These are phyloP conservation scores for Ommatoiulus sabulosus DNA, from an alignment of 2,888 invertebrate species.

Conservation along the genomic window DNA sequence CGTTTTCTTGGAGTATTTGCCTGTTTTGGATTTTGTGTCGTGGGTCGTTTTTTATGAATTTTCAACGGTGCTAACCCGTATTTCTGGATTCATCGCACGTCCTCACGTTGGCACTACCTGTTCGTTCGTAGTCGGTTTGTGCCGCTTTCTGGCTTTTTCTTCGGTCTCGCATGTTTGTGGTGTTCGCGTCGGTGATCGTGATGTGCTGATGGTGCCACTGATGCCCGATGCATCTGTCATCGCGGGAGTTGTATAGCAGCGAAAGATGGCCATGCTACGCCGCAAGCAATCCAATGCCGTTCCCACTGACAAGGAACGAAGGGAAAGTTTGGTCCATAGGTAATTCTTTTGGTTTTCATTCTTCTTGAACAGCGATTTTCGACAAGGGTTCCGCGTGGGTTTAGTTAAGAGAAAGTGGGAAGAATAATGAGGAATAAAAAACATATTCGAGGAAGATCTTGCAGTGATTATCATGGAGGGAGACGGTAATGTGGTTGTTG, in stretches of 20 bases:
- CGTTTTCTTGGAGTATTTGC: not conserved
- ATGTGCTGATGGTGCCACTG: not conserved
- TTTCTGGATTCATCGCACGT: no score
- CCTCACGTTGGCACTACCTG: no score
- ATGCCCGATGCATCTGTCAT: not conserved
- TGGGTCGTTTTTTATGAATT: not conserved
- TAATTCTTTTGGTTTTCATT: not conserved
- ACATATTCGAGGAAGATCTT: no score
- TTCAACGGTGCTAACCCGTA: not conserved
- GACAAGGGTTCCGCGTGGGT: no score
- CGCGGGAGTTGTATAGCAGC: not conserved
- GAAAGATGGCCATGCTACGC: constrained; percentile 55
- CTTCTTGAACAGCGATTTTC: no score
- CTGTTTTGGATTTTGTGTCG: not conserved
- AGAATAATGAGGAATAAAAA: no score
- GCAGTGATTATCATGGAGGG: no score
- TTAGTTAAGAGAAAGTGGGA: no score
- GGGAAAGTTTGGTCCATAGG: constrained; percentile 57
- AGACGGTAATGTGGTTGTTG: no score
- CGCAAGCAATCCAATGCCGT: constrained; percentile 52
- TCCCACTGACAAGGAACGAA: constrained; percentile 52
- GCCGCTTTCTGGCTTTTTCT: not conserved
- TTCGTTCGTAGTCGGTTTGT: not conserved
- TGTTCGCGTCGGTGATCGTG: not conserved
- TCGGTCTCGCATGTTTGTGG: not conserved